A percentile compares a stretch with the other conserved stretches of the same genome.
These are phyloP conservation scores for Chitala chitala DNA, from an alignment of 2,113 vertebrate genomes.

Conservation along the genomic window DNA sequence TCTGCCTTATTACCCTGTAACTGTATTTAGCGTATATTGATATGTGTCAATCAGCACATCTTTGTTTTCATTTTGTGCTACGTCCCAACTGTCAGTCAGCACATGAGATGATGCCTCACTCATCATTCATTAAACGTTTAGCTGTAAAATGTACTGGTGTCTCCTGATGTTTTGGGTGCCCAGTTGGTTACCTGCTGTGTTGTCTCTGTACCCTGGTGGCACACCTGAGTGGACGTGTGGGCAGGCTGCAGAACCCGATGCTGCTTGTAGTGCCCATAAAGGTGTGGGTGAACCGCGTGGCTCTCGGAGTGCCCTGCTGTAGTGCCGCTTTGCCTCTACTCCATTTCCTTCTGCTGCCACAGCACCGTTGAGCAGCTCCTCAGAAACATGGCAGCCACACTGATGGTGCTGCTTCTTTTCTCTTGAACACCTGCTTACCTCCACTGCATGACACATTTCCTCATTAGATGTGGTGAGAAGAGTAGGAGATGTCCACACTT, in stretches of 20 bases:
- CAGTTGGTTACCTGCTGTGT: constrained; percentile 55
- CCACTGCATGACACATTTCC: constrained; percentile 40
- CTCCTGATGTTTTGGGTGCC: constrained; percentile 23
- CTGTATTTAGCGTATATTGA: no score
- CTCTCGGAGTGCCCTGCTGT: constrained; percentile 30
- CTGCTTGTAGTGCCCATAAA: constrained; percentile 44
- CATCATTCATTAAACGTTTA: no score
- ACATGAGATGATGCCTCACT: no score
- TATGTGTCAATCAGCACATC: not conserved
- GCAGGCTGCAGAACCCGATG: constrained; percentile 43
- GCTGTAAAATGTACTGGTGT: constrained; percentile 19
- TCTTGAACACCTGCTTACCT: not conserved
- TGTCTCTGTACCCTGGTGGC: constrained; percentile 49
- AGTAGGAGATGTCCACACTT: not conserved
- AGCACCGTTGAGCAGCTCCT: not conserved
- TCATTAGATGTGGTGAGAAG: constrained; percentile 32
- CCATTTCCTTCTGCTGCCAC: not conserved
- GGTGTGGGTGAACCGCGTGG: constrained; percentile 56
- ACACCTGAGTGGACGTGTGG: constrained; percentile 45
- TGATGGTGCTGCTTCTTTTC: not conserved
- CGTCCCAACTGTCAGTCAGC: not conserved
- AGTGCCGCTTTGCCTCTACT: constrained; percentile 29
- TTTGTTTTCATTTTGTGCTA: not conserved
- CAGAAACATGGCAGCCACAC: constrained; percentile 20
- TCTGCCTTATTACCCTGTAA: no score